Evolutionary conservation across 2,113 vertebrate genomes (phyloP), one percentile per base, ranked within the genome.

Genomic region (Cyprinus carpio): DNA sequence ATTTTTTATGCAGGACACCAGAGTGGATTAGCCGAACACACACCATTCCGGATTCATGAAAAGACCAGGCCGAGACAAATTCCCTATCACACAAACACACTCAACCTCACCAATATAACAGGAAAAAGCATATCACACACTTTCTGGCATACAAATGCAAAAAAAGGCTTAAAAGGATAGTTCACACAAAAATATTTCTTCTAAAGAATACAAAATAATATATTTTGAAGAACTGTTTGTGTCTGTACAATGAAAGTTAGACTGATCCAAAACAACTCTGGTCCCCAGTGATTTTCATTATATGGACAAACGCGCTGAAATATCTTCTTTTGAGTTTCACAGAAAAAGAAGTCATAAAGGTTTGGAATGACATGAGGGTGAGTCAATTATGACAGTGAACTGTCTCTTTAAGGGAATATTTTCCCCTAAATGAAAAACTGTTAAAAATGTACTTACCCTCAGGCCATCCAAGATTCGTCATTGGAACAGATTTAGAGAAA

Each of bases 11-110:
- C 71, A 84, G 71, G 40, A 76, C 34, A 58, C 80, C 58, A 83
- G 58, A 71, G 54, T 37, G 83, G 76, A 83, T 84, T 82, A 88
- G 65, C 65, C 64, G 78, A 86, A 87, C 85, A 78, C 64, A 84
- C 64, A 84, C 84, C 46, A 78, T 75, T 83, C 67, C 34, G 71
- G 62, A 69, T 88, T 85, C 71, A 76, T 86, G 75, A 81, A 86
- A 76, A 74, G 81, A 56, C 25, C 65, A 78, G 62, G 31, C n/a
- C 10, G 76, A 71, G 58, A 65, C 40, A 77, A 25, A 76, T 76
- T 54, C 75, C 29, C 31, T 75, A 40, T 82, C 76, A 69, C 71
- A 75, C n/a, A 56, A 29, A 40, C 29, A 76, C 83, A 85, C 78
- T 77, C 72, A 69, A 67, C 15, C 69, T 10, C 67, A 65, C 75